Base-by-base conservation (phyloP, 2,797 vertebrate genomes). In the Silurus lanzhouensis region DNA sequence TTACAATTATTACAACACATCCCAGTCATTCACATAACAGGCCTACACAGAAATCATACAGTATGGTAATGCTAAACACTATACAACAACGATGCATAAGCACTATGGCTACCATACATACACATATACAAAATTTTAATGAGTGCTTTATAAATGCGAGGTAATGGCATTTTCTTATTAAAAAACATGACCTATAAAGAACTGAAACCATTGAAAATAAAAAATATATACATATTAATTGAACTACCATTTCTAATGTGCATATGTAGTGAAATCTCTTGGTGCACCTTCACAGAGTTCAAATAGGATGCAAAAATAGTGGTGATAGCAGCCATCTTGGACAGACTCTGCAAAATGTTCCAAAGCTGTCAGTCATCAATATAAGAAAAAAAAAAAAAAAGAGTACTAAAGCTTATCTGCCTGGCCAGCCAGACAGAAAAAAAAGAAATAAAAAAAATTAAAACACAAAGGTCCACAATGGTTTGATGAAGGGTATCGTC, bases 341-440 rank as follows among this genome's bases (percentile, higher is more conserved):
- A 93, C 91, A 92, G 92, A 92, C 89, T 92, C 78, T 90, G 87
- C 91, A 92, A 90, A 93, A 92, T 89, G 89, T 88, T 92, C 92
- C 91, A 92, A 91, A 92, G 71, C 72, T 82, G 86, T 90, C 85
- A 81, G 90, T 94, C 90, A 89, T 94, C 82, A 85, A 86, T 92
- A 93, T 92, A 84, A 48, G 58, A 91, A 91, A 93, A 92, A 91
- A 92, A 93, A 91, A n/a, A n/a, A 27, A 93, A 90, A 90, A 88
- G 84, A 86, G 85, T 71, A 91, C 88, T 81, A 90, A 85, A 90
- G 91, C 90, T 92, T 90, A 86, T 87, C 92, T 95, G 93, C 93
- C 95, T 96, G 95, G 95, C 95, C 95, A 95, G 95, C 95, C 95
- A 96, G 95, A 31, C 48, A 81, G 63, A 20, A 68, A 92, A 95